phyloP scores from a whole-genome alignment of 2,113 vertebrate genomes.

The Haemorhous mexicanus region DNA sequence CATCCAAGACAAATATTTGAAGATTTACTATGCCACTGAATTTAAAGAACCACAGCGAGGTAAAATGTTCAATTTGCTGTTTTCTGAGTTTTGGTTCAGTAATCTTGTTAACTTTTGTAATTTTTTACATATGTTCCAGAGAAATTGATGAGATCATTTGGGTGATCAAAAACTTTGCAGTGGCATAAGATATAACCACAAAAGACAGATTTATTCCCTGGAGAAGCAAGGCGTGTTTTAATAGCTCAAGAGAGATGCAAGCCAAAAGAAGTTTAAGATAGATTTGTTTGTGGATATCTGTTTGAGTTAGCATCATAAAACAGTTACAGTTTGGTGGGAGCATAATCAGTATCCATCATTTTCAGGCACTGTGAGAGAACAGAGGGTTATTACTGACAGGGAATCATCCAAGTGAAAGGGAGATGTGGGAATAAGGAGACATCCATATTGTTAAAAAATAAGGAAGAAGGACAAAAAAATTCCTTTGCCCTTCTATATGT shows the following conservation, averaged over 20 bases:
- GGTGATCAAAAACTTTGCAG: background rate
- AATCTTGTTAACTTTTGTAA: background rate
- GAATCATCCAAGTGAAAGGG: background rate
- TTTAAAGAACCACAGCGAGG: constrained; percentile 52
- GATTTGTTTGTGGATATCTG: background rate
- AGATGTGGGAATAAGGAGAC: background rate
- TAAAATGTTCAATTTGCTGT: constrained; percentile 12
- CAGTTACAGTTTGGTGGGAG: background rate
- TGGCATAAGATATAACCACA: background rate
- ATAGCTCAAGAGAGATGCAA: background rate
- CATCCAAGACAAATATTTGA: background rate
- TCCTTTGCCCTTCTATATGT: background rate
- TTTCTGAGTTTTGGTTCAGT: background rate
- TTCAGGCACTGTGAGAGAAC: background rate
- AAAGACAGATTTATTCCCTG: background rate
- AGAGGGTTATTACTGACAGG: background rate
- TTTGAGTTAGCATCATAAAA: background rate
- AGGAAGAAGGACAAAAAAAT: background rate
- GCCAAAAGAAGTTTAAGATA: background rate
- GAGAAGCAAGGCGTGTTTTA: background rate
- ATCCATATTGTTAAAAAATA: background rate
- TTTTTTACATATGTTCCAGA: background rate
- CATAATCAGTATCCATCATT: background rate
- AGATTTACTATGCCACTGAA: background rate
- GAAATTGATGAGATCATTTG: background rate